A percentile compares a stretch with the other conserved stretches of the same genome.
Evolutionary conservation across 2,113 vertebrate genomes (phyloP).

Genomic region (Hemiscyllium ocellatum): DNA sequence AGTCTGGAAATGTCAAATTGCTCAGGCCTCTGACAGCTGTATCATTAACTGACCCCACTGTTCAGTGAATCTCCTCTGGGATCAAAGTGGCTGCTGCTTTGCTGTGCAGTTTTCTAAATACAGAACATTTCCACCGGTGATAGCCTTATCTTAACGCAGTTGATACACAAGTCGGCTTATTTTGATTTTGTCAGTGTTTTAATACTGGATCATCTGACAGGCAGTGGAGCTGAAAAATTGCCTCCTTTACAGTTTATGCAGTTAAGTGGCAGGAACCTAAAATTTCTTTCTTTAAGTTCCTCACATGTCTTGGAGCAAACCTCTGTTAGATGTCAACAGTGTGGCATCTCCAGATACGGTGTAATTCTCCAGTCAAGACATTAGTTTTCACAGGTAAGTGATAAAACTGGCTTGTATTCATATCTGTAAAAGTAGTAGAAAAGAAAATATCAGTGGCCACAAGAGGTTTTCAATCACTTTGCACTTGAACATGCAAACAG

Average conservation of each 20-base stretch:
- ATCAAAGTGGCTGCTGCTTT: slow-evolving; percentile 36
- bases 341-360: background rate
- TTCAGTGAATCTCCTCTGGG: slow-evolving; percentile 43
- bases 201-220: slow-evolving; percentile 46
- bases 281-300: background rate
- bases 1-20: slow-evolving; percentile 36
- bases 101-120: background rate
- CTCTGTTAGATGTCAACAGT: background rate
- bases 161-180: slow-evolving; percentile 17
- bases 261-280: background rate
- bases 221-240: slow-evolving; percentile 35
- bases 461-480: background rate
- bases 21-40: slow-evolving; percentile 36
- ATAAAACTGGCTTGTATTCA: background rate
- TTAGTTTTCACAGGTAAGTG: background rate
- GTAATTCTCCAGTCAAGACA: background rate
- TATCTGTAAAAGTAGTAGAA: background rate
- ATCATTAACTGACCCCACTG: slow-evolving; percentile 41
- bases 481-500: background rate
- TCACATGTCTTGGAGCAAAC: background rate
- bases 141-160: slow-evolving; percentile 30
- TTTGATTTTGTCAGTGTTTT: slow-evolving; percentile 34
- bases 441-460: background rate
- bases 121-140: slow-evolving; percentile 22
- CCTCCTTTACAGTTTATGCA: background rate